Percentiles rank a stretch among this genome's conserved stretches.
These are phyloP conservation scores for Scaptomyza polygonia DNA, from an alignment of 2,888 invertebrate genomes.

Conservation along the genomic window DNA sequence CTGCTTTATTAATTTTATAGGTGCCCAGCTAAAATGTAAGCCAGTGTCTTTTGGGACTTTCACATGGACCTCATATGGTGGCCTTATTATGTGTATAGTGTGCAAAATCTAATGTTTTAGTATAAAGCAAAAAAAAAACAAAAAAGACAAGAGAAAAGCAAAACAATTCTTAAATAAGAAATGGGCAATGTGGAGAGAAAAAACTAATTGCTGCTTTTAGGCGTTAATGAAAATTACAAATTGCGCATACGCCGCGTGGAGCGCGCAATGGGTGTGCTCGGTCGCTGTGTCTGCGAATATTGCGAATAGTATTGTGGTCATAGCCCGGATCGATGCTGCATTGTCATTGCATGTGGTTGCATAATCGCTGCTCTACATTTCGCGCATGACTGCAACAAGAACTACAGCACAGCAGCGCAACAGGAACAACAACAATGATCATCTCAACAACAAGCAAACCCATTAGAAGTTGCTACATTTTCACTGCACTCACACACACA, in stretches of 20 bases:
- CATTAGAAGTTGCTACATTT: conserved; percentile 77
- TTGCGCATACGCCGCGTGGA: conserved; percentile 70
- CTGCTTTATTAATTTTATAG: neutral
- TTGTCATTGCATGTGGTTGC: conserved; percentile 73
- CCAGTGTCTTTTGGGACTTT: conserved; percentile 1
- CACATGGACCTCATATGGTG: conserved; percentile 3
- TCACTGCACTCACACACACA: conserved; percentile 19
- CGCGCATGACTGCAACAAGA: conserved; percentile 60
- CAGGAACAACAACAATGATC: conserved; percentile 38
- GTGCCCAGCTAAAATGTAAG: neutral
- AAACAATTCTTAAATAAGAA: conserved; percentile 1
- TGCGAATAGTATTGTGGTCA: conserved; percentile 6
- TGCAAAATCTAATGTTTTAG: conserved; percentile 20
- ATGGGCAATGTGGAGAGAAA: conserved; percentile 8
- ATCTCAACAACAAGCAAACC: conserved; percentile 65
- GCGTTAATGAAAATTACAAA: conserved; percentile 75
- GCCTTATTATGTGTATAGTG: neutral
- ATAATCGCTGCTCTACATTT: conserved; percentile 78
- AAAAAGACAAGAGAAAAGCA: neutral
- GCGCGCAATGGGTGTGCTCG: conserved; percentile 2
- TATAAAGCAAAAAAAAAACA: conserved; percentile 9
- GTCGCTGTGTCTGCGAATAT: neutral
- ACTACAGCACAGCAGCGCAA: conserved; percentile 13
- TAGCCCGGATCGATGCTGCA: conserved; percentile 52
- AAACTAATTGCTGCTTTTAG: conserved; percentile 62